Evolutionary conservation across 2,888 invertebrate genomes (phyloP), one percentile per base, ranked within the genome.

Genomic region (Malacosoma neustria): DNA sequence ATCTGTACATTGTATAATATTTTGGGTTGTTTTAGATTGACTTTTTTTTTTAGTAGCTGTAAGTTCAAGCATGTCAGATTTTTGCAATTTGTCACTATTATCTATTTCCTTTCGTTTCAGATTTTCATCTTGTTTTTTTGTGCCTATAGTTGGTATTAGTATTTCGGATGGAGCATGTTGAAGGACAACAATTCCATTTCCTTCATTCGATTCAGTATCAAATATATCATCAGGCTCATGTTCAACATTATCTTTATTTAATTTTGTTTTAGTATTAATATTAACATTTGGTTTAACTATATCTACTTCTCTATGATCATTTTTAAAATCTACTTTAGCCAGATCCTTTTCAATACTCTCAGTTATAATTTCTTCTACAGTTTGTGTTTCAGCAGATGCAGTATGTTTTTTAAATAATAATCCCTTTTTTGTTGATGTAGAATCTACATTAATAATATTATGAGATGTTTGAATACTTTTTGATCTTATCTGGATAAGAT

Each of bases 341-440:
- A 81, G 45, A 48, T 79, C 77, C 57, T 69, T 77, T 56, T 79
- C 81, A 33, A 75, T 66, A 70, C 77, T 82, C 43, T 72, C 74
- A 41, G 81, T 77, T 7, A 79, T 82, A 56, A 77, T 74, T 56
- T 66, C 69, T 12, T 70, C 66, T 35, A 51, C 72, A 31, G 70
- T 68, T 36, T 55, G 64, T 40, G 82, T 84, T 13, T 77, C 81
- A 39, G 79, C 80, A 39, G 82, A 81, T 11, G 72, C 74, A 34
- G 82, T 84, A 45, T 76, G 69, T 54, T 75, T 81, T 42, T 75
- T 79, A 3, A 46, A 57, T 34, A 64, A 64, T 6, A 22, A 22
- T 22, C 22, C 9, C 22, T 7, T 4, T 22, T 22, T 2, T 5
- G 22, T 22, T 22, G 1, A 6, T n/a, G n/a, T n/a, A n/a, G n/a